These are phyloP conservation scores for Eristalis pertinax DNA, from an alignment of 2,888 invertebrate genomes.

Conservation along the genomic window DNA sequence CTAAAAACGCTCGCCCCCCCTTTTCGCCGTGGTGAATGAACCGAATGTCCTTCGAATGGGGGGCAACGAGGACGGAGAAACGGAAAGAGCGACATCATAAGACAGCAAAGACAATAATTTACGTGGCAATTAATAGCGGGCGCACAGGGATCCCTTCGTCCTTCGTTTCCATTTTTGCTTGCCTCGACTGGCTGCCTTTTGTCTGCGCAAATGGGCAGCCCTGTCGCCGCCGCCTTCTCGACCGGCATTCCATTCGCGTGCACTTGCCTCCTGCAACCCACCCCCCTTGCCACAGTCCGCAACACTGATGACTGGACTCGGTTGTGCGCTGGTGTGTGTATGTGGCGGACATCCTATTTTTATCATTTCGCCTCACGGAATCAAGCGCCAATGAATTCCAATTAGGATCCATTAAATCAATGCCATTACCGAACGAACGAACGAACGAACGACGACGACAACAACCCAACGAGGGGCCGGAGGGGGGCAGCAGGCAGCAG, in stretches of 20 bases:
- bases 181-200: not conserved
- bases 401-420: constrained; percentile 67
- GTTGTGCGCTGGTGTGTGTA: constrained; percentile 5
- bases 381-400: constrained; percentile 64
- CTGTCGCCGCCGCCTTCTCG: not conserved
- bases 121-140: constrained; percentile 20
- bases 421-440: constrained; percentile 39
- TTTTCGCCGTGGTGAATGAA: not conserved
- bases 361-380: constrained; percentile 46
- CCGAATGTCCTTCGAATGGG: not conserved
- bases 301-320: not conserved
- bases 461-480: constrained; percentile 8
- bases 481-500: not conserved
- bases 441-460: constrained; percentile 12
- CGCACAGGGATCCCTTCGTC: not conserved
- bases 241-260: not conserved
- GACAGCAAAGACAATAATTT: constrained; percentile 21
- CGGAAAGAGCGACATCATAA: not conserved
- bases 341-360: constrained; percentile 47
- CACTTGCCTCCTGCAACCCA: not conserved
- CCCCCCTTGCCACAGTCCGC: no score
- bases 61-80: no score
- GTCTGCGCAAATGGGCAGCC: not conserved
- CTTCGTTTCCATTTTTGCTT: not conserved
- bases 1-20: constrained; percentile 28